Base-by-base conservation (phyloP, 2,888 invertebrate species). In the Lithophane ornitopus region DNA sequence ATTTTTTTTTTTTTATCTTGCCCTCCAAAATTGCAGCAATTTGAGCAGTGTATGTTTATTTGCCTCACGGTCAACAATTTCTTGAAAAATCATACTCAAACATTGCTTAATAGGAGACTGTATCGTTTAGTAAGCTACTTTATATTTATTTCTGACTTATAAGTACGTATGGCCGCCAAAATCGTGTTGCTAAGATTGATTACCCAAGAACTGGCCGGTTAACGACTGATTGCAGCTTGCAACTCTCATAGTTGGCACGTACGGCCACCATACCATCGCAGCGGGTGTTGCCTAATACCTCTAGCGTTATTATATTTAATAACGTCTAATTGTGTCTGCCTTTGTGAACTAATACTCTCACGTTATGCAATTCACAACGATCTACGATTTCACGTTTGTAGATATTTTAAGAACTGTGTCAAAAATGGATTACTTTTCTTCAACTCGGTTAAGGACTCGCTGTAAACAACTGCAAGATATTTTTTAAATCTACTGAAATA, bases 191-290 rank as follows among this genome's bases (percentile, higher is more conserved):
- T 76, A 68, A 66, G 79, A 84, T 76, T 69, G 82, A 74, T 94
- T 94, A 89, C 93, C 81, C 87, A 93, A 94, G 76, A 63, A 70
- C 54, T 75, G 83, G 67, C 89, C 80, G 91, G 90, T 90, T 91
- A 92, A 89, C 91, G 90, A 91, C 88, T 89, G 93, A 93, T 94
- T 94, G 94, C 93, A 89, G 90, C 90, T 91, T 94, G 93, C 92
- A 87, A 91, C 90, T 92, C 89, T 83, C 80, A 88, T 82, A 87
- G 81, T 86, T 78, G 78, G 89, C 91, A 91, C 90, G 90, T 90
- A 89, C 83, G 82, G 78, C 66, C 79, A 81, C 83, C 85, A 85
- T 81, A 85, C 80, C 82, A 81, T 76, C 75, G 67, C 71, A n/a
- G n/a, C n/a, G n/a, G 41, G 69, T 69, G 81, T 91, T 91, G 85